Percentiles rank a stretch among this genome's conserved stretches.
Conservation (phyloP, 2,888 invertebrate species). For the Pollenia amentaria region DNA sequence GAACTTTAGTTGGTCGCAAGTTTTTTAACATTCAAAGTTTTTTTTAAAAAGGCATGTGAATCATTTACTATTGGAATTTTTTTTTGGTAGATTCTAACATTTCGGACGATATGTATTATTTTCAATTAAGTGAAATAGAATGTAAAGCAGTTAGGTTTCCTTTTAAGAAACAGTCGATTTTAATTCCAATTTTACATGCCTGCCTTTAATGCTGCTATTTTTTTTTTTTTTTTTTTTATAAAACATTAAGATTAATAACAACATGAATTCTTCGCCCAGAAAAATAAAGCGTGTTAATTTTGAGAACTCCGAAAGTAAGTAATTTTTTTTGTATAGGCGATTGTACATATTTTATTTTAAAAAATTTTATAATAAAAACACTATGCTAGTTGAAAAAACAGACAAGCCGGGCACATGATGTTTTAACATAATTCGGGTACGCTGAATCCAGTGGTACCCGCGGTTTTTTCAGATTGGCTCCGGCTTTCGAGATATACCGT, state of each 20-base stretch:
- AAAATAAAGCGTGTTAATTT: constrained; percentile 31
- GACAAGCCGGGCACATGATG: no score
- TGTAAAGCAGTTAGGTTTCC: constrained; percentile 50
- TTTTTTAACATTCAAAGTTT: constrained; percentile 48
- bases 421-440: no score
- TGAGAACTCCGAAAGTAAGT: constrained; percentile 25
- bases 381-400: neutral
- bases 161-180: constrained; percentile 36
- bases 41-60: constrained; percentile 42
- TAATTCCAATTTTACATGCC: constrained; percentile 40
- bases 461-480: no score
- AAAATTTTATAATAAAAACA: constrained; percentile 35
- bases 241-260: constrained; percentile 46
- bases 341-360: constrained; percentile 34
- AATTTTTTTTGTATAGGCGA: constrained; percentile 16
- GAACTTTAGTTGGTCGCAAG: constrained; percentile 36
- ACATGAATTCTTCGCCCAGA: constrained; percentile 37
- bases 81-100: constrained; percentile 27
- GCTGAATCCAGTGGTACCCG: no score
- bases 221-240: no score
- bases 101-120: constrained; percentile 43
- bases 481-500: no score
- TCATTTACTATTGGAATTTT: constrained; percentile 29
- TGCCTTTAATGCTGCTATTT: constrained; percentile 37
- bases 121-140: constrained; percentile 48